Evolutionary conservation across 2,888 invertebrate species (phyloP), one percentile per base, ranked within the genome.

Genomic region (Ceramica pisi): DNA sequence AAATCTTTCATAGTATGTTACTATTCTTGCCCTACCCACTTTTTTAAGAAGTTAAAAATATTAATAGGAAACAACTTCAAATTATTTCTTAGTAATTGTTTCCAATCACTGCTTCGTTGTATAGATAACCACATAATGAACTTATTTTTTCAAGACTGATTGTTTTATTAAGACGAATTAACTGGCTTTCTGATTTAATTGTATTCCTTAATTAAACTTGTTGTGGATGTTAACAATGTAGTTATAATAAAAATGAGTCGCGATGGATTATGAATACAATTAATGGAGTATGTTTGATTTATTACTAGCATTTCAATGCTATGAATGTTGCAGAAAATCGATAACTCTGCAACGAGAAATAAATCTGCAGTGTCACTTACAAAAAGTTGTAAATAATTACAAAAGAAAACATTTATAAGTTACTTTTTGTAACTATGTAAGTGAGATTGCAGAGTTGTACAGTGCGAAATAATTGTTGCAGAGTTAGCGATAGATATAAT

Each of bases 261-360:
- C 90, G 90, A 83, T 79, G 70, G 86, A 90, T 90, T 90, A 90
- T 90, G 90, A 89, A 90, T 86, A 85, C 56, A 83, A 74, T 69
- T 81, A 86, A 81, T 57, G 59, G 68, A 57, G 67, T 67, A 66
- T 66, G 67, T 84, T 80, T 78, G 62, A 65, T 78, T 82, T 19
- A 31, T 59, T 51, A 23, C 63, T 44, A 71, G 72, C 7, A 62
- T 71, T 48, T 59, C 14, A 68, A 73, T 57, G 38, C 53, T 65
- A 44, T 70, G n/a, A 61, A 71, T 59, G 44, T 71, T 53, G 21
- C 48, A 41, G 6, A 44, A 35, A 44, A 5, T 50, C 26, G 8
- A 48, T 71, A 44, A 67, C 62, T 81, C 64, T 78, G 82, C 53
- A 59, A 48, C 8, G 12, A 1, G 3, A 2, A 8, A 12, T 21